A percentile compares a stretch with the other conserved stretches of the same genome.
Conservation (phyloP, 2,888 invertebrate genomes). For the Xestobium rufovillosum region DNA sequence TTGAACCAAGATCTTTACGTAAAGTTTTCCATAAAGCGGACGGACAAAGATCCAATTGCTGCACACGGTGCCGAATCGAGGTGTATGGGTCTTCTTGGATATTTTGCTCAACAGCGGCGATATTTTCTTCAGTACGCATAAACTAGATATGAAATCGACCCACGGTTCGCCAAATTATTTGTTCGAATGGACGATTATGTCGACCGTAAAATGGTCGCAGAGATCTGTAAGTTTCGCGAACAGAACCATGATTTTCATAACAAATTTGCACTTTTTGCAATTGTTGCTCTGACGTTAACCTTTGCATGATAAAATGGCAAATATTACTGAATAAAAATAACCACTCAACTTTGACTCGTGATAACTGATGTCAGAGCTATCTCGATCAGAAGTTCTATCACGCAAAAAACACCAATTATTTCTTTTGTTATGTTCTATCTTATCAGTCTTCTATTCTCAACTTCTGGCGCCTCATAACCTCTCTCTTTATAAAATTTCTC, state of each 20-base stretch:
- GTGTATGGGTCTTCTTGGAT: slow-evolving; percentile 1
- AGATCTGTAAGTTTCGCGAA: slow-evolving; percentile 24
- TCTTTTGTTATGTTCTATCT: no score
- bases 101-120: slow-evolving; percentile 3
- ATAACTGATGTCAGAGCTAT: no score
- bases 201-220: slow-evolving; percentile 28
- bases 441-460: no score
- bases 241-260: slow-evolving; percentile 25
- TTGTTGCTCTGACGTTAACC: slow-evolving; percentile 20
- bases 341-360: slow-evolving; percentile 16
- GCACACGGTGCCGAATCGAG: slow-evolving; percentile 2
- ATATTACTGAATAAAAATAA: slow-evolving; percentile 19
- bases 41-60: no score
- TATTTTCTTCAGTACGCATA: slow-evolving; percentile 18
- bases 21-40: slow-evolving; percentile 1
- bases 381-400: no score
- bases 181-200: slow-evolving; percentile 23
- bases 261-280: slow-evolving; percentile 26
- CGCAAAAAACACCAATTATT: no score
- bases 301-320: slow-evolving; percentile 23
- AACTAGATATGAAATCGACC: slow-evolving; percentile 26
- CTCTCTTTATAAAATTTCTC: no score
- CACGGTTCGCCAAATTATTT: slow-evolving; percentile 27
- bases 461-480: no score
- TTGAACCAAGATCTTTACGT: no score